phyloP scores from a whole-genome alignment of 2,113 vertebrate species.

The Seriola dumerili region DNA sequence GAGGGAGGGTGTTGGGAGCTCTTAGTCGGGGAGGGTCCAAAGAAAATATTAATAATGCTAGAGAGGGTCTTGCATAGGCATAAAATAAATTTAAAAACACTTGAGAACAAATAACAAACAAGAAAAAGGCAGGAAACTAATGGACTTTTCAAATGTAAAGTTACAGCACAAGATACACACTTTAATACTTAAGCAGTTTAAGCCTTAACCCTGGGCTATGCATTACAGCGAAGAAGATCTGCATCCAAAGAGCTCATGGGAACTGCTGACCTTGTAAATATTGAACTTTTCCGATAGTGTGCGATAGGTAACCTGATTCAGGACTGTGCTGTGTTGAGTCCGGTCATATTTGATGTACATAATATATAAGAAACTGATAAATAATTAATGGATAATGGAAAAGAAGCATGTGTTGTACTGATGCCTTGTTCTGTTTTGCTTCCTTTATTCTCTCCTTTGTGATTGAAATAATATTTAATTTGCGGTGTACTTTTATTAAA shows the following conservation, averaged over 20 bases:
- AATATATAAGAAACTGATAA: constrained; percentile 44
- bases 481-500: background rate
- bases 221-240: constrained; percentile 50
- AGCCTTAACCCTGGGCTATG: background rate
- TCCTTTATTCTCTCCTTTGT: background rate
- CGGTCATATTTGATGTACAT: constrained; percentile 51
- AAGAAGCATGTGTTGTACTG: constrained; percentile 23
- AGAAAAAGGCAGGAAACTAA: background rate
- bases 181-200: background rate
- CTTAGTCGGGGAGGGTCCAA: background rate
- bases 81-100: background rate
- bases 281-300: constrained; percentile 42
- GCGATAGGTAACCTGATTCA: constrained; percentile 38
- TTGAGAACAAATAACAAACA: constrained; percentile 3
- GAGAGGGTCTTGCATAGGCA: background rate
- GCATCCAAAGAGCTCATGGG: constrained; percentile 41
- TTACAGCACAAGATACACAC: background rate
- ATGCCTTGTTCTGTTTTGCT: background rate
- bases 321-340: constrained; percentile 25
- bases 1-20: background rate
- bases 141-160: background rate
- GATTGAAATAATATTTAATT: constrained; percentile 4
- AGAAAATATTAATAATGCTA: background rate
- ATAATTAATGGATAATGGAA: constrained; percentile 53
- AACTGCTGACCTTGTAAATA: constrained; percentile 73